Conservation (phyloP, 1,140 invertebrate genomes). For the Diplogasteroides magnus region DNA sequence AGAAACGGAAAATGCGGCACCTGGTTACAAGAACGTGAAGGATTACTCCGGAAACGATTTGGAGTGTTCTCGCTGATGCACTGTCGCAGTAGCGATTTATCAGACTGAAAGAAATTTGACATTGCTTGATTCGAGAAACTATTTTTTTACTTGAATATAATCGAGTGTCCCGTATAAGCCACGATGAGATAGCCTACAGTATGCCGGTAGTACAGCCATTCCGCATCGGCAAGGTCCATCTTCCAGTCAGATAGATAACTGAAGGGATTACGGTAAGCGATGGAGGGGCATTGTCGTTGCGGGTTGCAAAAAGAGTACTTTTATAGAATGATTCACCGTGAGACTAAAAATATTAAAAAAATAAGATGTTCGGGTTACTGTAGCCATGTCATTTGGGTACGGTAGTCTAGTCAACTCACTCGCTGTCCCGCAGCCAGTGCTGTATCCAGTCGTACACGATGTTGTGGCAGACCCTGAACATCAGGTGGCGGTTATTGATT, state of each 20-base stretch:
- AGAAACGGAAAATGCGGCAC: neutral
- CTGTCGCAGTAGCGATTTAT: neutral
- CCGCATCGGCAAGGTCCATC: constrained; percentile 22
- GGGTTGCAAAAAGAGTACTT: too few species aligned
- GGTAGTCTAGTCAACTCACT: constrained; percentile 6
- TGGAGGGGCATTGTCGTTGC: too few species aligned
- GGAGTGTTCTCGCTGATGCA: too few species aligned
- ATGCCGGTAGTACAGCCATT: constrained; percentile 28
- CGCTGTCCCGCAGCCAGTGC: constrained; percentile 30
- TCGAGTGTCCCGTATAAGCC: constrained; percentile 2
- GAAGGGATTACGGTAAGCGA: too few species aligned
- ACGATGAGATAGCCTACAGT: constrained; percentile 9
- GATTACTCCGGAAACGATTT: neutral
- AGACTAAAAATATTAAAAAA: too few species aligned
- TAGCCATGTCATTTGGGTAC: neutral
- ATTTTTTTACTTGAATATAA: constrained; percentile 5
- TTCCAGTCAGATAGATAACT: constrained; percentile 24
- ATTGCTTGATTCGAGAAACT: neutral
- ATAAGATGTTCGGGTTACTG: neutral
- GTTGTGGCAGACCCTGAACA: constrained; percentile 13
- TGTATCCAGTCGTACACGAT: constrained; percentile 21
- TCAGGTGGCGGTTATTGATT: too few species aligned
- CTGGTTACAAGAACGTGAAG: neutral
- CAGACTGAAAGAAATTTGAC: neutral
- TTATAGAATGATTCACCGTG: too few species aligned